Percentiles rank a stretch among this genome's conserved stretches.
Evolutionary conservation across 2,888 invertebrate species (phyloP).

Genomic region (Empis livida): DNA sequence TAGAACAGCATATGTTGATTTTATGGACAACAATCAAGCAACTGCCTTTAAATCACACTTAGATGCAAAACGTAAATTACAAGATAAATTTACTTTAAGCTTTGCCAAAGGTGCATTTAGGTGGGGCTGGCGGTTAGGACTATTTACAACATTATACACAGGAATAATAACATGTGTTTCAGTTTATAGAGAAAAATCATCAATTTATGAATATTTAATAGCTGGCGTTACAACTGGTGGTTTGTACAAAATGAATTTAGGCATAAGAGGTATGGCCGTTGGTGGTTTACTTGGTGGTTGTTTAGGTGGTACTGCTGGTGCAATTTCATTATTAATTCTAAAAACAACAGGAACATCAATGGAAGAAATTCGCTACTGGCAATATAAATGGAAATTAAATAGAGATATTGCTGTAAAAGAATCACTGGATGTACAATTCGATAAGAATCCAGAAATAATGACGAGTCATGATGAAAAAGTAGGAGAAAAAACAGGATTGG

Average conservation of each 20-base stretch:
- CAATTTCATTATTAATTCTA: slow-evolving; percentile 40
- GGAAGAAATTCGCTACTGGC: slow-evolving; percentile 49
- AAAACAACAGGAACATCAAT: slow-evolving; percentile 46
- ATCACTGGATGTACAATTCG: slow-evolving; percentile 22
- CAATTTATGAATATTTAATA: slow-evolving; percentile 49
- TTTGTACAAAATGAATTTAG: slow-evolving; percentile 53
- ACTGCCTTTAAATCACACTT: slow-evolving; percentile 50
- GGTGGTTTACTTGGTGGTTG: slow-evolving; percentile 51
- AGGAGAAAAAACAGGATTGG: not conserved
- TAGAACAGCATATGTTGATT: slow-evolving; percentile 46
- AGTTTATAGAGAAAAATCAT: slow-evolving; percentile 52
- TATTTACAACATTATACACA: slow-evolving; percentile 56
- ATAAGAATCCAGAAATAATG: slow-evolving; percentile 18
- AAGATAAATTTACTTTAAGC: slow-evolving; percentile 52
- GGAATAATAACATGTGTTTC: slow-evolving; percentile 48
- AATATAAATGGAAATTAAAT: slow-evolving; percentile 38
- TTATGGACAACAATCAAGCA: slow-evolving; percentile 62
- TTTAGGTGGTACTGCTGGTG: slow-evolving; percentile 49
- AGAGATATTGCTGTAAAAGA: slow-evolving; percentile 30
- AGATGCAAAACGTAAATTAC: slow-evolving; percentile 59
- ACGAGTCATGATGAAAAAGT: slow-evolving; percentile 14
- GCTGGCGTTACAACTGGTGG: slow-evolving; percentile 52
- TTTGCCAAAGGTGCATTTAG: slow-evolving; percentile 59
- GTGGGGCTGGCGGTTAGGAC: slow-evolving; percentile 54
- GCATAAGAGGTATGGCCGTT: slow-evolving; percentile 51